These are phyloP conservation scores for Blastobasis adustella DNA, from an alignment of 2,888 invertebrate genomes.

Conservation along the genomic window DNA sequence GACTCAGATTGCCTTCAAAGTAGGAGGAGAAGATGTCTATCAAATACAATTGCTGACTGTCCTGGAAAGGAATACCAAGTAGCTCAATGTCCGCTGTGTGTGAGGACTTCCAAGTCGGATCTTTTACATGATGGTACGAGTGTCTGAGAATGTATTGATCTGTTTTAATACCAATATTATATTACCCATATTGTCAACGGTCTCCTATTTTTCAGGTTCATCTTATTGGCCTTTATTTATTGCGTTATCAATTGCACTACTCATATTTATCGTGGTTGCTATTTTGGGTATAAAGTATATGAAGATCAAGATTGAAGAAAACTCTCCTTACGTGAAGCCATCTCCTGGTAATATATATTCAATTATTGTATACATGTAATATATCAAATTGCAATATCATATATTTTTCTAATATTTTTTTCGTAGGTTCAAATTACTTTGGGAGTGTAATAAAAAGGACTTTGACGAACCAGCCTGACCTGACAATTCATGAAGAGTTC, in stretches of 20 bases:
- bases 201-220: constrained; percentile 40
- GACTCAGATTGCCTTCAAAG: constrained; percentile 91
- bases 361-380: neutral
- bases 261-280: constrained; percentile 60
- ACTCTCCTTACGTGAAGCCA: constrained; percentile 60
- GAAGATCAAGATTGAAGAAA: constrained; percentile 57
- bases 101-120: constrained; percentile 59
- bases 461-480: constrained; percentile 85
- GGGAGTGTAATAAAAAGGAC: constrained; percentile 89
- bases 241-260: constrained; percentile 55
- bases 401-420: neutral
- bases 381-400: too few relatives aligned
- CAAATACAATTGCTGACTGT: constrained; percentile 37
- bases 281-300: constrained; percentile 62
- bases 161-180: neutral
- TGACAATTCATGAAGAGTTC: constrained; percentile 82
- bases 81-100: constrained; percentile 56
- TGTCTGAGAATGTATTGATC: neutral
- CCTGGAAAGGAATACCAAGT: constrained; percentile 59
- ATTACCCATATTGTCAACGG: neutral
- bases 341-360: constrained; percentile 44
- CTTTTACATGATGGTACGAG: constrained; percentile 46
- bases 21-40: constrained; percentile 84
- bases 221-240: constrained; percentile 61
- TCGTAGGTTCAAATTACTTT: constrained; percentile 79